Conservation (phyloP, 2,113 vertebrate genomes). For the Gallinago undulata region DNA sequence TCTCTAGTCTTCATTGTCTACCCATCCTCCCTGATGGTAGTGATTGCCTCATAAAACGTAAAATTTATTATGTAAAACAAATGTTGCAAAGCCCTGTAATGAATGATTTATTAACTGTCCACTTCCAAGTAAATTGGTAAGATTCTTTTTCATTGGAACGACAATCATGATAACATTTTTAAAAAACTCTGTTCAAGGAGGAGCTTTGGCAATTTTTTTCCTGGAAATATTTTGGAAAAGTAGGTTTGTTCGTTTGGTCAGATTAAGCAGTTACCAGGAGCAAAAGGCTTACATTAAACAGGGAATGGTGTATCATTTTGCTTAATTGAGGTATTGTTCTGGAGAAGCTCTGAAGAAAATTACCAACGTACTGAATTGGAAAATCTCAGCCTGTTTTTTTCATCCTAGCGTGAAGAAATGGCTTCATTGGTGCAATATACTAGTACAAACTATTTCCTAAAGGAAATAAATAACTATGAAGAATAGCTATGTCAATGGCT, state of each 20-base stretch:
- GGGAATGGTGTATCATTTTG: not conserved
- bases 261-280: not conserved
- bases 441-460: not conserved
- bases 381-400: not conserved
- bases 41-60: not conserved
- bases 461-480: not conserved
- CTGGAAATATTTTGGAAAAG: not conserved
- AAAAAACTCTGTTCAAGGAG: not conserved
- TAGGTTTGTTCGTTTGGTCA: not conserved
- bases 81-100: not conserved
- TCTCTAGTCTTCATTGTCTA: not conserved
- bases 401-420: not conserved
- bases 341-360: not conserved
- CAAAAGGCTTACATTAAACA: not conserved
- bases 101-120: not conserved
- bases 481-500: not conserved
- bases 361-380: not conserved
- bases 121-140: not conserved
- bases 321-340: conserved; percentile 4
- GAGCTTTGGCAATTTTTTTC: not conserved
- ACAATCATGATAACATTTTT: not conserved
- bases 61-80: not conserved
- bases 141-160: not conserved
- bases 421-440: not conserved
- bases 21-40: not conserved